These are phyloP conservation scores for Uropsilus gracilis DNA, from an alignment of 2,113 vertebrate genomes.

Conservation along the genomic window DNA sequence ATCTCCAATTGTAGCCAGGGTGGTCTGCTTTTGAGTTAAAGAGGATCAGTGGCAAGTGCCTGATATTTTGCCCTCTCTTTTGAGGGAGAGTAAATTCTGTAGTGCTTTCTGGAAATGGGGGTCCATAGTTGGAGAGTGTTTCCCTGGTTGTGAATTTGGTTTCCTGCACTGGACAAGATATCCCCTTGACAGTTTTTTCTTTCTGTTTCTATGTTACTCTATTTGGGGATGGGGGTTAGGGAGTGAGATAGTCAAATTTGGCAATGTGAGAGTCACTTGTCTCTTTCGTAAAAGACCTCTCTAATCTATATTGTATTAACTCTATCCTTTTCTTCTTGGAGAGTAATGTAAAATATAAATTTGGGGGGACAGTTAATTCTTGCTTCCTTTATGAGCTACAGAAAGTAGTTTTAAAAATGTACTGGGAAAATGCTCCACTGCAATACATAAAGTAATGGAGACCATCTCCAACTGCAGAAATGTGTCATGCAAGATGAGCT, in stretches of 20 bases:
- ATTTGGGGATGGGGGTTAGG: neutral
- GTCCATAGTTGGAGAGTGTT: neutral
- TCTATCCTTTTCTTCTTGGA: neutral
- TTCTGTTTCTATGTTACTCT: neutral
- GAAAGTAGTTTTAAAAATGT: neutral
- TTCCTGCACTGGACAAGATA: neutral
- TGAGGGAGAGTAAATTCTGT: neutral
- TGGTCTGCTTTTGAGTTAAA: neutral
- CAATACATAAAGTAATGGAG: neutral
- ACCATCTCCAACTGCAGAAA: neutral
- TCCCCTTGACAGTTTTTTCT: neutral
- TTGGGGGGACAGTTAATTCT: neutral
- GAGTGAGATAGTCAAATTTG: neutral
- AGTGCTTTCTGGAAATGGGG: neutral
- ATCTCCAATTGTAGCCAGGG: neutral
- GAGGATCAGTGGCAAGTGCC: neutral
- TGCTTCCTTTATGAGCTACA: neutral
- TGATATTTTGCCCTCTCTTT: neutral
- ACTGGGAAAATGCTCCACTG: neutral
- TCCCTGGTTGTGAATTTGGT: neutral
- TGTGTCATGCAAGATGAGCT: neutral
- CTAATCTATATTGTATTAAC: neutral
- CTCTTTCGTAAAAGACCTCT: neutral
- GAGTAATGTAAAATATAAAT: neutral
- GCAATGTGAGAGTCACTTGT: neutral